Conservation (phyloP, 2,797 vertebrate species). For the Peromyscus nudipes region DNA sequence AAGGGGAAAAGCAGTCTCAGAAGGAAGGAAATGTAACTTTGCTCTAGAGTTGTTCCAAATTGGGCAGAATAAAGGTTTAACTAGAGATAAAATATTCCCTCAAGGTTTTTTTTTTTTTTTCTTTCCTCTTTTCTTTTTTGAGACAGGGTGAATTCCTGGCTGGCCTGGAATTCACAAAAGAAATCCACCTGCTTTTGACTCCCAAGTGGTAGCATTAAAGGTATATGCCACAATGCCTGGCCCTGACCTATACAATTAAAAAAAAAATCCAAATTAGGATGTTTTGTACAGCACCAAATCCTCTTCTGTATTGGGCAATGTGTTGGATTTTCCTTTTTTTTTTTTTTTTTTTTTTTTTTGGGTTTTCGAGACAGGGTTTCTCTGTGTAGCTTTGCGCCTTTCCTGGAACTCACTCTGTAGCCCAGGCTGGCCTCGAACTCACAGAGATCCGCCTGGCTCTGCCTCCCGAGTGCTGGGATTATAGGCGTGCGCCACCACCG, state of each 20-base stretch:
- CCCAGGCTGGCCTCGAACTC: too few relatives aligned
- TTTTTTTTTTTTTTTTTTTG: too few relatives aligned
- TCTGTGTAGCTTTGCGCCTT: too few relatives aligned
- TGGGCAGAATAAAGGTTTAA: conserved; percentile 7
- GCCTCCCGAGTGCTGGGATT: too few relatives aligned
- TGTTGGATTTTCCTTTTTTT: background rate
- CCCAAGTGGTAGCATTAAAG: background rate
- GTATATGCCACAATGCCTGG: background rate
- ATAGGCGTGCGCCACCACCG: too few relatives aligned
- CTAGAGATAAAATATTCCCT: conserved; percentile 52
- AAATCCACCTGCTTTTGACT: background rate
- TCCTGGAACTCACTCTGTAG: too few relatives aligned
- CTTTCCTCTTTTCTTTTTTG: background rate
- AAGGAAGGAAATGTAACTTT: conserved; percentile 27
- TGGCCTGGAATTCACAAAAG: background rate
- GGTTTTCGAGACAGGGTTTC: too few relatives aligned
- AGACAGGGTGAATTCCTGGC: background rate
- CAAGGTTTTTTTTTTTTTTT: background rate
- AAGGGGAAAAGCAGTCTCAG: background rate
- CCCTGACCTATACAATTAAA: background rate
- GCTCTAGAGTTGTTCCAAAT: conserved; percentile 42
- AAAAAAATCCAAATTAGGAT: background rate
- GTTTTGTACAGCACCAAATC: background rate
- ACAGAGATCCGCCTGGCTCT: too few relatives aligned
- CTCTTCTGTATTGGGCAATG: background rate